These are phyloP conservation scores for Myotis lucifugus DNA, from an alignment of 2,113 vertebrate species.

Conservation along the genomic window DNA sequence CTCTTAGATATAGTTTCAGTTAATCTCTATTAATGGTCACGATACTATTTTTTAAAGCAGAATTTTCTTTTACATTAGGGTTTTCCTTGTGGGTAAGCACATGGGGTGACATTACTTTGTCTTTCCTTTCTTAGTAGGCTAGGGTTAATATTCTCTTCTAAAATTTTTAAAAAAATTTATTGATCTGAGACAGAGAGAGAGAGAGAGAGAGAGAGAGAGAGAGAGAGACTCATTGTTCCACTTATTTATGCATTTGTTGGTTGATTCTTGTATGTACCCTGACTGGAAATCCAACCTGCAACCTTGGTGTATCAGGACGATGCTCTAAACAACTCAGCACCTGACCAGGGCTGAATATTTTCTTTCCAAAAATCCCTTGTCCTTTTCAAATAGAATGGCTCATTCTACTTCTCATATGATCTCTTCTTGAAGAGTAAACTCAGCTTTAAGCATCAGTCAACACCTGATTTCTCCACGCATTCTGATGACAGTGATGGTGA, in stretches of 20 bases:
- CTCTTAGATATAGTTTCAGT: background rate
- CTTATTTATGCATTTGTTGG: background rate
- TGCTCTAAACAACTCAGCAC: background rate
- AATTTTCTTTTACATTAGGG: background rate
- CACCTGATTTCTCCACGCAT: background rate
- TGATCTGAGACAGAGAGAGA: background rate
- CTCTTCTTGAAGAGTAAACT: background rate
- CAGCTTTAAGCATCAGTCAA: background rate
- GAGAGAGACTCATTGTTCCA: too few relatives aligned
- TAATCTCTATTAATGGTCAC: background rate
- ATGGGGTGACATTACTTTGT: background rate
- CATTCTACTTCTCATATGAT: background rate
- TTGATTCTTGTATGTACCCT: too few relatives aligned
- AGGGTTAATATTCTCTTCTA: background rate
- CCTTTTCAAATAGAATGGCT: background rate
- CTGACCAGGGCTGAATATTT: background rate
- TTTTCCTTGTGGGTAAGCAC: background rate
- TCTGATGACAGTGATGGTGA: too few relatives aligned
- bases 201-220: too few relatives aligned
- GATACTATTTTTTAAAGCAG: background rate
- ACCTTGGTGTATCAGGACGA: background rate
- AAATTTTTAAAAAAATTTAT: background rate
- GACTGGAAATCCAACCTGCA: background rate
- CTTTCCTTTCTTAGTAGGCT: background rate
- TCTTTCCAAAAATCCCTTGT: background rate